Conservation (phyloP, 2,888 invertebrate genomes). For the Antitype chi region DNA sequence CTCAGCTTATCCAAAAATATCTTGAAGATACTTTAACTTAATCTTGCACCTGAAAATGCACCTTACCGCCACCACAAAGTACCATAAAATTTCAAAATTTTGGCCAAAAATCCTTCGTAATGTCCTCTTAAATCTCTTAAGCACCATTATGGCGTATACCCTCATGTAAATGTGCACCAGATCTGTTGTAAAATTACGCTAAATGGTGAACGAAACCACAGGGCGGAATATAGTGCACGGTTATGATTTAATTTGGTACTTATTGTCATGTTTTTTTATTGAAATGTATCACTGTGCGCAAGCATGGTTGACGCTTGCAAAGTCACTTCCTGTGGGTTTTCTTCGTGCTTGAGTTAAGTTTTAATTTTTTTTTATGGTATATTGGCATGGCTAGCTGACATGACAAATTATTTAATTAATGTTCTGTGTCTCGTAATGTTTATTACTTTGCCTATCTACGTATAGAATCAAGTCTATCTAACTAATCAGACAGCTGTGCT, state of each 20-base stretch:
- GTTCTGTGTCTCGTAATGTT: too few relatives aligned
- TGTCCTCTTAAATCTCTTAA: constrained; percentile 62
- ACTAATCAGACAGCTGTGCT: too few relatives aligned
- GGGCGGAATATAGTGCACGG: constrained; percentile 31
- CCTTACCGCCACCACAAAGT: constrained; percentile 51
- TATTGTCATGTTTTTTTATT: constrained; percentile 19
- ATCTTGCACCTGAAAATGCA: constrained; percentile 36
- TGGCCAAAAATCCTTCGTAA: constrained; percentile 65
- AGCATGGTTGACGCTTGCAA: not conserved
- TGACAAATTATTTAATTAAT: too few relatives aligned
- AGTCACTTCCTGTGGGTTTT: not conserved
- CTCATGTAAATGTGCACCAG: constrained; percentile 66
- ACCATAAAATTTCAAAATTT: constrained; percentile 52
- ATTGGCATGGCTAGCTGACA: too few relatives aligned
- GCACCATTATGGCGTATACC: constrained; percentile 62
- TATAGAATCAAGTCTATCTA: too few relatives aligned
- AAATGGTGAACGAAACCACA: constrained; percentile 63
- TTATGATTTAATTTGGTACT: constrained; percentile 32
- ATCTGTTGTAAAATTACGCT: constrained; percentile 61
- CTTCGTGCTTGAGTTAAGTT: too few relatives aligned
- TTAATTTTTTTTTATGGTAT: too few relatives aligned
- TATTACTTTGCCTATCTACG: too few relatives aligned
- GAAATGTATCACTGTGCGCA: not conserved
- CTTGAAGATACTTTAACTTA: constrained; percentile 33
- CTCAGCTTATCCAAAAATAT: constrained; percentile 11